Evolutionary conservation across 2,113 vertebrate species (phyloP).

Genomic region (Abramis brama): DNA sequence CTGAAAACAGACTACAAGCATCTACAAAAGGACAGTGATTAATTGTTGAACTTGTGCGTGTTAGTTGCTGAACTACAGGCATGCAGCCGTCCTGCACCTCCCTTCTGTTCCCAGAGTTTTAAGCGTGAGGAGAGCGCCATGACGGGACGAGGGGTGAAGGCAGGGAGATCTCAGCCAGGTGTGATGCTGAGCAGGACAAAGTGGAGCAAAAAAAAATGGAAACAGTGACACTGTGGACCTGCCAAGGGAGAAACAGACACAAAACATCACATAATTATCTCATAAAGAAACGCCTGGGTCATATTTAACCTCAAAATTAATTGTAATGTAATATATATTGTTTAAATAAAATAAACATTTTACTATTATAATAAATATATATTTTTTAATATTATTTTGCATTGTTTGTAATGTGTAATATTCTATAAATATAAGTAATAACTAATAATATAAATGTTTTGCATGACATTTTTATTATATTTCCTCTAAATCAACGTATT

Average conservation of each 20-base stretch:
- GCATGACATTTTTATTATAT: too few relatives aligned
- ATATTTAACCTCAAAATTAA: neutral
- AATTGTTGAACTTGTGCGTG: neutral
- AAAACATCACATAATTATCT: neutral
- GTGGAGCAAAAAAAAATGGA: slow-evolving; percentile 27
- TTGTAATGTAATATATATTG: neutral
- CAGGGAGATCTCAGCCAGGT: slow-evolving; percentile 59
- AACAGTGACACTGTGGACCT: slow-evolving; percentile 58
- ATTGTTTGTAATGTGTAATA: too few relatives aligned
- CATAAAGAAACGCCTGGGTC: neutral
- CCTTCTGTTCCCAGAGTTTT: slow-evolving; percentile 98
- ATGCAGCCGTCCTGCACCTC: slow-evolving; percentile 75
- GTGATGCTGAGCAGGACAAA: slow-evolving; percentile 51
- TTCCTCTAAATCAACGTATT: too few relatives aligned
- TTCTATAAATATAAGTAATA: too few relatives aligned
- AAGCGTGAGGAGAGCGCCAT: slow-evolving; percentile 97
- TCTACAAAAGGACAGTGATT: neutral
- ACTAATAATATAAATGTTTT: too few relatives aligned
- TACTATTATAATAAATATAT: too few relatives aligned
- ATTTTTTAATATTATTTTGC: too few relatives aligned
- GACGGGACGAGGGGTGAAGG: slow-evolving; percentile 45
- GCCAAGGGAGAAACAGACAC: neutral
- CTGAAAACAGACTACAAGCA: neutral
- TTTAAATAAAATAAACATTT: too few relatives aligned
- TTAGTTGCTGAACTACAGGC: slow-evolving; percentile 19